phyloP scores from a whole-genome alignment of 2,888 invertebrate genomes.

The Luffia ferchaultella region DNA sequence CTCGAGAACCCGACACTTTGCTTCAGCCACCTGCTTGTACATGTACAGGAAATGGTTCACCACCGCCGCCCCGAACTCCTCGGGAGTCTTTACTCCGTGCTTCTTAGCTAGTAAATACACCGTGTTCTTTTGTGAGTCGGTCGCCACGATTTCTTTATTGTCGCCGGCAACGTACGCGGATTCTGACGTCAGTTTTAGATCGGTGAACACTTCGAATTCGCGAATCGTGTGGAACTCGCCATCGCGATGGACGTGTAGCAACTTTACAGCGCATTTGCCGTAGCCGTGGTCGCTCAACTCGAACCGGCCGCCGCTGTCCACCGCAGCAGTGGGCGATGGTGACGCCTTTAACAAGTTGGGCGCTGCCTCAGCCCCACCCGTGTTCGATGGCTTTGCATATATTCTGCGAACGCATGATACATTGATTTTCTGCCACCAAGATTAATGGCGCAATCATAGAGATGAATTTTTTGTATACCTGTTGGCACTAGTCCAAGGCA shows the following conservation, averaged over 20 bases:
- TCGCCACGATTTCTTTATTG: conserved; percentile 82
- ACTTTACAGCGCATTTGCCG: conserved; percentile 79
- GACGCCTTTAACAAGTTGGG: conserved; percentile 14
- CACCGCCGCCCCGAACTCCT: conserved; percentile 78
- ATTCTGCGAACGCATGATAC: conserved; percentile 33
- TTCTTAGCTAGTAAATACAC: conserved; percentile 82
- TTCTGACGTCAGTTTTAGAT: conserved; percentile 72
- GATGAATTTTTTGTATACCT: no score
- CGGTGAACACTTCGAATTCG: conserved; percentile 77
- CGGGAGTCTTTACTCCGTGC: conserved; percentile 78
- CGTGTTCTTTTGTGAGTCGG: conserved; percentile 85
- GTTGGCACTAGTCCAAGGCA: conserved; percentile 62
- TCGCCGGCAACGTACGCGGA: conserved; percentile 79
- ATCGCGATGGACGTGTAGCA: conserved; percentile 74
- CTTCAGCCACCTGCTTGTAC: conserved; percentile 78
- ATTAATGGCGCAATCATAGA: no score
- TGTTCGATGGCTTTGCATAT: conserved; percentile 55
- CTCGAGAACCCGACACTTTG: conserved; percentile 73
- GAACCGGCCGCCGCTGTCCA: conserved; percentile 59
- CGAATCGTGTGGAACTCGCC: conserved; percentile 73
- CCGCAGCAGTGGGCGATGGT: conserved; percentile 37
- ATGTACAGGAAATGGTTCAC: conserved; percentile 78
- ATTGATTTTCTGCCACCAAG: no score
- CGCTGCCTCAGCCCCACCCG: conserved; percentile 27
- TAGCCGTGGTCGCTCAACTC: conserved; percentile 72